phyloP scores from a whole-genome alignment of 2,113 vertebrate species.

The Bubo scandiacus region DNA sequence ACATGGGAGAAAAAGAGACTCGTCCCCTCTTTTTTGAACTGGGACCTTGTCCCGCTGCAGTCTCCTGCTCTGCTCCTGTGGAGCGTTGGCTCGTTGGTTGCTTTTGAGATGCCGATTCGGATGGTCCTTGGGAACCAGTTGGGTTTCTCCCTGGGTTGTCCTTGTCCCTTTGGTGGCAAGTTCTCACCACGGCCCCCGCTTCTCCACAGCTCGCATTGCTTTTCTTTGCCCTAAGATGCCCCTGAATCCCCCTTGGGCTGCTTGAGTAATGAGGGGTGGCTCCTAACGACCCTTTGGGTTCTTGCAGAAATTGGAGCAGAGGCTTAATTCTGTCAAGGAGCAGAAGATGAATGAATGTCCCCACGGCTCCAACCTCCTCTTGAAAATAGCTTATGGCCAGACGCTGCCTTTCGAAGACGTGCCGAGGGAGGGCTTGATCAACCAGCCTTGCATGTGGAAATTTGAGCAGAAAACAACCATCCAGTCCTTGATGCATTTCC shows the following conservation, averaged over 20 bases:
- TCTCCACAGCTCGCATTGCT: not conserved
- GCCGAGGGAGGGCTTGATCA: not conserved
- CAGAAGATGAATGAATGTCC: not conserved
- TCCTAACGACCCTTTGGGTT: not conserved
- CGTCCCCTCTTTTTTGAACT: not conserved
- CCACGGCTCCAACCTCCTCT: not conserved
- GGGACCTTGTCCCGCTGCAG: not conserved
- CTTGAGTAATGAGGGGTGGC: not conserved
- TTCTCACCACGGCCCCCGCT: not conserved
- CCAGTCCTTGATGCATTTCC: slow-evolving; percentile 12
- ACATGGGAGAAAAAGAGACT: not conserved
- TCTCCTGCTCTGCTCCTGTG: not conserved
- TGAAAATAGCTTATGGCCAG: not conserved
- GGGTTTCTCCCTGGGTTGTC: not conserved
- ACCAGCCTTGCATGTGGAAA: slow-evolving; percentile 34
- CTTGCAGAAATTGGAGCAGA: not conserved
- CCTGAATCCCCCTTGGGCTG: not conserved
- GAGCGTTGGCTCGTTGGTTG: not conserved
- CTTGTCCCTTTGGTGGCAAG: not conserved
- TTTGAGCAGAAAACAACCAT: not conserved
- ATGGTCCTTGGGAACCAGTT: not conserved
- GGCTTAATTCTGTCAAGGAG: not conserved
- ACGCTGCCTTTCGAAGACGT: not conserved
- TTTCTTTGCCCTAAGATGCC: not conserved
- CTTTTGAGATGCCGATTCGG: not conserved